Conservation (phyloP, 2,888 invertebrate species). For the Abrostola tripartita region DNA sequence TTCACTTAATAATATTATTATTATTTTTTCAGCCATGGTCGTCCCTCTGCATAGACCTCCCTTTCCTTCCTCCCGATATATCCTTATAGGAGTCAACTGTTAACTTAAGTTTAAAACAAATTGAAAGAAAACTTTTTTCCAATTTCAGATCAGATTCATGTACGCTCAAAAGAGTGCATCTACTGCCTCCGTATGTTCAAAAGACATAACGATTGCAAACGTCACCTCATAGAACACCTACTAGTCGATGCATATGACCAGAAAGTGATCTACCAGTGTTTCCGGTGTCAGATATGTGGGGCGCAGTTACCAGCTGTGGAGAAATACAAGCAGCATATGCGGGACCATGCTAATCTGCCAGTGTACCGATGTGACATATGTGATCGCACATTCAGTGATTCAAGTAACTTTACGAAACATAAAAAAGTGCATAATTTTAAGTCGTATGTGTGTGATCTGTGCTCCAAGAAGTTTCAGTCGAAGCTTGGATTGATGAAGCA, state of each 20-base stretch:
- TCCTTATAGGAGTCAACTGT: too few relatives aligned
- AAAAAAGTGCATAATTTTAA: conserved; percentile 74
- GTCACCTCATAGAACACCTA: conserved; percentile 72
- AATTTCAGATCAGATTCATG: background rate
- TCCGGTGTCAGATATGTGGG: background rate
- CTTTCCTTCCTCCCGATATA: too few relatives aligned
- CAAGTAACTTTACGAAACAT: conserved; percentile 81
- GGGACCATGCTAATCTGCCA: conserved; percentile 71
- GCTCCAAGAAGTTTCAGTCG: conserved; percentile 71
- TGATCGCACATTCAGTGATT: conserved; percentile 75
- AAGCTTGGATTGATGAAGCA: conserved; percentile 64
- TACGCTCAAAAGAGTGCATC: conserved; percentile 48
- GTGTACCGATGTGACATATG: conserved; percentile 74
- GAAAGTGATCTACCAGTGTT: background rate
- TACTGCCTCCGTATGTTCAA: conserved; percentile 59
- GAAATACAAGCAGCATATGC: conserved; percentile 73
- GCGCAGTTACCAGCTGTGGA: conserved; percentile 28
- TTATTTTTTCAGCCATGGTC: too few relatives aligned
- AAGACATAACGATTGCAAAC: conserved; percentile 62
- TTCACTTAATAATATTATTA: too few relatives aligned
- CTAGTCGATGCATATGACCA: conserved; percentile 56
- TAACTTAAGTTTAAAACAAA: too few relatives aligned
- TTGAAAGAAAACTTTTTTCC: too few relatives aligned
- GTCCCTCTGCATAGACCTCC: too few relatives aligned
- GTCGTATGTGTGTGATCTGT: conserved; percentile 66